A percentile compares a stretch with the other conserved stretches of the same genome.
Conservation (phyloP, 2,888 invertebrate genomes). For the Phanerotoma sp. region DNA sequence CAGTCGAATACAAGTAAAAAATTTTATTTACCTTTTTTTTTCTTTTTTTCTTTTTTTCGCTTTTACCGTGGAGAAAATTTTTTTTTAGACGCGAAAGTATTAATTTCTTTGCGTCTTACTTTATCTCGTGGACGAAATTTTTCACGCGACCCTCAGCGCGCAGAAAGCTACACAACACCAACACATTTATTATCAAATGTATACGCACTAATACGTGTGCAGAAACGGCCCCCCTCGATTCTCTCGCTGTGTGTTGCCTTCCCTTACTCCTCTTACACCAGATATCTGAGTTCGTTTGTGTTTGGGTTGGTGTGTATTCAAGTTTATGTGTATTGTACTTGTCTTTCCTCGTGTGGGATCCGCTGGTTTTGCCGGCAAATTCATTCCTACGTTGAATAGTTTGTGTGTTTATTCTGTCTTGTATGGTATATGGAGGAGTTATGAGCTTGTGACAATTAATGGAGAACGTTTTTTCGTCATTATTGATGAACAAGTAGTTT, state of each 20-base stretch:
- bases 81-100: neutral
- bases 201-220: slow-evolving; percentile 7
- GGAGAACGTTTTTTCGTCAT: too few relatives aligned
- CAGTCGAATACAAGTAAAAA: too few relatives aligned
- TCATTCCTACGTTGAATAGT: slow-evolving; percentile 24
- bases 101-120: neutral
- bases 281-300: slow-evolving; percentile 9
- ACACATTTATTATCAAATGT: neutral
- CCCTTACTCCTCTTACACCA: slow-evolving; percentile 7
- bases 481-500: too few relatives aligned
- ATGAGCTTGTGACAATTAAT: neutral
- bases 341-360: slow-evolving; percentile 22
- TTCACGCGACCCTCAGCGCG: slow-evolving; percentile 25
- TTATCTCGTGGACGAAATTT: slow-evolving; percentile 16
- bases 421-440: too few relatives aligned
- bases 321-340: slow-evolving; percentile 8
- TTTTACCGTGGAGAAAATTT: neutral
- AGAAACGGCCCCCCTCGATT: slow-evolving; percentile 2
- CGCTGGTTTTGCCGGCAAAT: slow-evolving; percentile 32
- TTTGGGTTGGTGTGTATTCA: slow-evolving; percentile 10
- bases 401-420: slow-evolving; percentile 29
- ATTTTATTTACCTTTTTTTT: slow-evolving; percentile 14
- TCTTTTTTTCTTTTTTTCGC: neutral
- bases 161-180: slow-evolving; percentile 8
- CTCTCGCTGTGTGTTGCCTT: neutral